Evolutionary conservation across 2,797 vertebrate species (phyloP), one percentile per base, ranked within the genome.

Genomic region (Manis javanica): DNA sequence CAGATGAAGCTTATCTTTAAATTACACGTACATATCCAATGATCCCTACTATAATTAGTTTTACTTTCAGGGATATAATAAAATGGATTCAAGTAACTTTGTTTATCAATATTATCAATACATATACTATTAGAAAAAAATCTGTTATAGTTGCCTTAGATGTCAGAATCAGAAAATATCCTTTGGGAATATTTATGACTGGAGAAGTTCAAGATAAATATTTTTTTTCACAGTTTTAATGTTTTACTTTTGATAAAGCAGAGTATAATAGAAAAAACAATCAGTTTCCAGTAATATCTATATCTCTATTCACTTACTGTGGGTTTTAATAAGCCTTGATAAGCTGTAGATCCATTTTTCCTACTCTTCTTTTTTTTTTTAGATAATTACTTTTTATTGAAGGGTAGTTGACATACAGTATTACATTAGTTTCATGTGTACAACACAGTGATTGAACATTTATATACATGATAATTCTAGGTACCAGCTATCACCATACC

Each of bases 211-310:
- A 68, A 88, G n/a, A 68, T 66, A 46, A 9, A 37, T 72, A 31
- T 68, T 93, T 42, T 79, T 37, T 34, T 34, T 34, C 97, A 97
- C 94, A 94, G 97, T 96, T 97, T 96, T 95, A 97, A 96, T 96
- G 96, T 93, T 97, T 97, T 97, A 97, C 97, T 97, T 96, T 91
- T 94, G 92, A 97, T 97, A 97, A 97, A 98, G 95, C 97, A 92
- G 88, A 96, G 71, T 97, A 97, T 93, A 96, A 97, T 96, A 97
- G 88, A 92, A 97, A 96, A 94, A 97, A 93, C 90, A 92, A 92
- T 94, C 94, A 94, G 92, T 97, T 97, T 97, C 96, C 97, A 97
- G 96, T 97, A 96, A 97, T 97, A 93, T 75, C 94, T 97, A 95
- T 97, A 96, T 94, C 79, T 96, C 94, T 98, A 97, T 97, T 97